Evolutionary conservation across 2,888 invertebrate species (phyloP).

Genomic region (Drosophila kambysellisi): DNA sequence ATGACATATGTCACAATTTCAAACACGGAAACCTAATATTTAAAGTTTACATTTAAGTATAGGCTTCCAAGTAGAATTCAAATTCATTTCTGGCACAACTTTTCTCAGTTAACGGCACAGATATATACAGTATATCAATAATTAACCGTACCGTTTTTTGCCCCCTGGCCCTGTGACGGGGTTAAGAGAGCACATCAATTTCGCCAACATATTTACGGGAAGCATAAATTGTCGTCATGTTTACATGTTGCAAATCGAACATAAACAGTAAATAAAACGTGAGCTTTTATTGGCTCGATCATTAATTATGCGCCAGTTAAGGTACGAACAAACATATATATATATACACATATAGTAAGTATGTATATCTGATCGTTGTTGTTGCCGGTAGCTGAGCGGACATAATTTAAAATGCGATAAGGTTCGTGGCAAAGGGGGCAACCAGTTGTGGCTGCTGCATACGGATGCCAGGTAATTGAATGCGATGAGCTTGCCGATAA

Average conservation of each 20-base stretch:
- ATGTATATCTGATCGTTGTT: constrained; percentile 16
- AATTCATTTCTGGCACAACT: not conserved
- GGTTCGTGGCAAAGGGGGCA: constrained; percentile 14
- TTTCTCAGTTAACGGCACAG: constrained; percentile 21
- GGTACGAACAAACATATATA: constrained; percentile 11
- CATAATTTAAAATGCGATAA: constrained; percentile 27
- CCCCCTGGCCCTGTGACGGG: constrained; percentile 10
- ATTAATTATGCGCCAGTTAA: constrained; percentile 75
- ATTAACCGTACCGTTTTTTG: constrained; percentile 11
- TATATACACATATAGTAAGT: not conserved
- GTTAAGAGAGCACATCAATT: constrained; percentile 43
- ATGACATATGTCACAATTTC: not conserved
- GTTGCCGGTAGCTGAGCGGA: constrained; percentile 20
- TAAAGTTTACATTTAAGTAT: not conserved
- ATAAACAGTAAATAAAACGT: constrained; percentile 74
- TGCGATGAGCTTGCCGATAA: constrained; percentile 47
- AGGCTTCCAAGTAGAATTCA: not conserved
- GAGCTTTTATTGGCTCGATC: constrained; percentile 64
- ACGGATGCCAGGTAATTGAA: constrained; percentile 43
- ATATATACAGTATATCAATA: constrained; percentile 1
- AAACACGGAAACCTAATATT: not conserved
- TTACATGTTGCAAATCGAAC: constrained; percentile 59
- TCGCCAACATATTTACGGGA: constrained; percentile 42
- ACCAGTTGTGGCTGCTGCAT: constrained; percentile 58
- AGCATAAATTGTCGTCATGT: constrained; percentile 75